These are phyloP conservation scores for Luscinia luscinia DNA, from an alignment of 2,797 vertebrate genomes.

Conservation along the genomic window DNA sequence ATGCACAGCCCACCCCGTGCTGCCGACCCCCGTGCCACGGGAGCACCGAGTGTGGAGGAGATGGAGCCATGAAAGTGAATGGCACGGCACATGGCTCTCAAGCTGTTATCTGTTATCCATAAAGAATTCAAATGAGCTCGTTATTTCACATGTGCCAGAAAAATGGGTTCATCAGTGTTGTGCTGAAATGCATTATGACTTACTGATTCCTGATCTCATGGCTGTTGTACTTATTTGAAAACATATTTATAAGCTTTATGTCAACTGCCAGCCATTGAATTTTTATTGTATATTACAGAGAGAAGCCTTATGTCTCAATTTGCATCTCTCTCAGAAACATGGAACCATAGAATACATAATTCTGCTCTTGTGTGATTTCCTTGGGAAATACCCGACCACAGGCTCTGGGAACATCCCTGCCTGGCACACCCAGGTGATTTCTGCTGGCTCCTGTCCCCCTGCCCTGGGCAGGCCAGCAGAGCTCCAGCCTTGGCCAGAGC, in stretches of 20 bases:
- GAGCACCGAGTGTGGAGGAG: constrained; percentile 13
- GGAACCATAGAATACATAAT: background rate
- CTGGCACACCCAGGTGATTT: rapidly evolving
- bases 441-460: background rate
- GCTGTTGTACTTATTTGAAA: constrained; percentile 66
- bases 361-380: background rate
- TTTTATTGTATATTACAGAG: constrained; percentile 67
- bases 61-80: constrained; percentile 40
- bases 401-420: background rate
- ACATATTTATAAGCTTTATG: constrained; percentile 58
- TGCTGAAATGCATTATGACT: constrained; percentile 36
- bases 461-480: background rate
- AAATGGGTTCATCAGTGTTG: constrained; percentile 35
- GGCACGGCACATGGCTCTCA: constrained; percentile 20
- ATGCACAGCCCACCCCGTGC: background rate
- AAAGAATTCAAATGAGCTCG: constrained; percentile 64
- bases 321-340: constrained; percentile 33
- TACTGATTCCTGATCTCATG: constrained; percentile 56
- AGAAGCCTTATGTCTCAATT: constrained; percentile 53
- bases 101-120: constrained; percentile 63
- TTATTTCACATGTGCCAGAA: constrained; percentile 51
- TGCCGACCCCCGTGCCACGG: constrained; percentile 12
- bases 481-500: background rate
- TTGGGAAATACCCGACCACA: background rate
- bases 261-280: constrained; percentile 61